Evolutionary conservation across 2,888 invertebrate genomes (phyloP).

Genomic region (Vanessa cardui): DNA sequence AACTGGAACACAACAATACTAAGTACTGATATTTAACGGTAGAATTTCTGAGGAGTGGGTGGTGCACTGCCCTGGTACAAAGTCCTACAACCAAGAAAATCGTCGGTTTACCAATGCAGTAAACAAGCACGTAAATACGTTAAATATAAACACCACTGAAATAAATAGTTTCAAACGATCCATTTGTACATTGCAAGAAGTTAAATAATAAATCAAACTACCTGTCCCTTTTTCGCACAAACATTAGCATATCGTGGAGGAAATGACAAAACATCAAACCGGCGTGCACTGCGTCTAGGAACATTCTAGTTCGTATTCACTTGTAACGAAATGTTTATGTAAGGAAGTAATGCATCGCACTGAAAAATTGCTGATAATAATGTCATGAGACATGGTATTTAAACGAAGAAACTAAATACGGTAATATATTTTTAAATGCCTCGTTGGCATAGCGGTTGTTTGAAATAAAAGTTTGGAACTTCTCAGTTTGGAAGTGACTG

Average conservation of each 20-base stretch:
- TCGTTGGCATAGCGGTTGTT: too few species aligned
- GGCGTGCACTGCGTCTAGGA: conserved; percentile 20
- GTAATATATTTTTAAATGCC: too few species aligned
- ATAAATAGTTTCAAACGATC: conserved; percentile 1
- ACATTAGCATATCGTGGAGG: conserved; percentile 37
- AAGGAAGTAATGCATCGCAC: background rate
- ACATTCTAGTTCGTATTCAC: conserved; percentile 2
- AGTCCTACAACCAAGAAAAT: too few species aligned
- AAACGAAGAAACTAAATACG: background rate
- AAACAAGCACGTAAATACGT: too few species aligned
- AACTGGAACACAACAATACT: too few species aligned
- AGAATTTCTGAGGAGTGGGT: too few species aligned
- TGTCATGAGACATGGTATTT: background rate
- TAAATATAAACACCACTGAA: background rate
- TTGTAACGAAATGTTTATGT: conserved; percentile 2
- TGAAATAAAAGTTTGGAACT: too few species aligned
- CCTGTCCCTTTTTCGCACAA: conserved; percentile 19
- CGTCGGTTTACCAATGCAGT: too few species aligned
- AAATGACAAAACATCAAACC: conserved; percentile 40
- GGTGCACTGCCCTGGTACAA: too few species aligned
- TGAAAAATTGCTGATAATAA: conserved; percentile 6
- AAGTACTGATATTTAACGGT: too few species aligned
- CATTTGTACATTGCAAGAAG: conserved; percentile 12
- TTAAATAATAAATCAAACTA: conserved; percentile 30
- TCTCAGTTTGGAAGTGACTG: too few species aligned